Evolutionary conservation across 2,797 vertebrate genomes (phyloP), one percentile per base, ranked within the genome.

Genomic region (Pseudochirops corinnae): DNA sequence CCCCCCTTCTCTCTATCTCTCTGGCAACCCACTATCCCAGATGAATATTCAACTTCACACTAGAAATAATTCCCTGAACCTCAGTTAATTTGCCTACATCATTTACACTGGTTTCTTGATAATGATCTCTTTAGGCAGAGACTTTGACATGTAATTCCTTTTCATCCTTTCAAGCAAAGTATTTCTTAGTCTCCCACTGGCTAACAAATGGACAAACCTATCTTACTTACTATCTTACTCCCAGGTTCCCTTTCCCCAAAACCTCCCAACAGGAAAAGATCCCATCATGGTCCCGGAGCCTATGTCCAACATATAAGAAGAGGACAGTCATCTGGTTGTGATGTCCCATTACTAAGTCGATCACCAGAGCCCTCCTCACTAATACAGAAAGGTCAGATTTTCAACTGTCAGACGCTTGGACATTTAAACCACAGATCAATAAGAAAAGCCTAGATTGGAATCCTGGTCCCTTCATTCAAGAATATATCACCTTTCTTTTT

Each of bases 311-410:
- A 39, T n/a, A 74, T 1, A 74, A 50, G 3, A 87, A 3, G 39
- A 87, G 9, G 24, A 87, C 26, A 3, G 39, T 46, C 21, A 87
- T 24, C 7, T 87, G 74, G 39, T 98, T 95, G 95, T 97, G 91
- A 52, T 90, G n/a, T 87, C 39, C 74, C 9, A 87, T 50, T 50
- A 26, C 74, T 98, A 98, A 99, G 98, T 98, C 97, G 96, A 98
- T 98, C 98, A 98, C 98, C 98, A 98, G 98, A 98, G 98, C 96
- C 3, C 90, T 96, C 97, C 98, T 96, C 95, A 90, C 92, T 95
- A 82, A 95, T 90, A 96, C 92, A 90, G 96, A 98, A 98, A 99
- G 98, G 99, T 98, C 98, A 98, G 87, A 67, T 1, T 90, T 60
- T 95, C 6, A 93, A 97, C 97, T 97, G 92, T 96, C 96, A 93